phyloP scores from a whole-genome alignment of 2,113 vertebrate genomes.

The Glaucidium brasilianum region DNA sequence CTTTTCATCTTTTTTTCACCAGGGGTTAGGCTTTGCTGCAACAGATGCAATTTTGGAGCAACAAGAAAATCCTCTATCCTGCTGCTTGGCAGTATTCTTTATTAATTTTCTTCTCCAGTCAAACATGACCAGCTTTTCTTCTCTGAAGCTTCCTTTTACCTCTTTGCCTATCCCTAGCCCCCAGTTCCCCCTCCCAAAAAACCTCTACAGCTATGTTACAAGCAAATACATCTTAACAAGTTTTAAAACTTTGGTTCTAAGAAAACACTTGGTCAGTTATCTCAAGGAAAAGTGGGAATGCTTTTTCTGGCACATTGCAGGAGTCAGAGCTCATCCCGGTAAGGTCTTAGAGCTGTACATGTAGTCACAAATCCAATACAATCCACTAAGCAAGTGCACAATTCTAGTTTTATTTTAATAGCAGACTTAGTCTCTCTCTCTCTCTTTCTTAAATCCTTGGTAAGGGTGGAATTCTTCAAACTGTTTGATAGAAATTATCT shows the following conservation, averaged over 20 bases:
- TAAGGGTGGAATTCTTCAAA: slow-evolving; percentile 74
- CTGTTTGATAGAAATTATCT: slow-evolving; percentile 92
- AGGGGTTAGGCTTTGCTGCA: slow-evolving; percentile 68
- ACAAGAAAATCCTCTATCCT: slow-evolving; percentile 49
- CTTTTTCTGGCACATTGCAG: slow-evolving; percentile 82
- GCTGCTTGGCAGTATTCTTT: slow-evolving; percentile 7
- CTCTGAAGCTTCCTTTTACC: slow-evolving; percentile 58
- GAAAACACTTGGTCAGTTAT: slow-evolving; percentile 86
- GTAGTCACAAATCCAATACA: slow-evolving; percentile 81
- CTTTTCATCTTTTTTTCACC: slow-evolving; percentile 32
- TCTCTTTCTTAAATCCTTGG: slow-evolving; percentile 54
- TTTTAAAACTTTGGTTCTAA: slow-evolving; percentile 89
- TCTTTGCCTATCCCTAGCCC: slow-evolving; percentile 64
- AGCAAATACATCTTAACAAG: slow-evolving; percentile 80
- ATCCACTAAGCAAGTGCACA: slow-evolving; percentile 84
- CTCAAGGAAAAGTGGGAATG: slow-evolving; percentile 86
- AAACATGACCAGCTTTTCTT: slow-evolving; percentile 68
- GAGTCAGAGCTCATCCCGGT: slow-evolving; percentile 79
- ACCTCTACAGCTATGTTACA: slow-evolving; percentile 83
- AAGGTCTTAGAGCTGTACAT: slow-evolving; percentile 80
- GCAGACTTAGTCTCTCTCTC: slow-evolving; percentile 70
- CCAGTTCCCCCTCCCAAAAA: slow-evolving; percentile 64
- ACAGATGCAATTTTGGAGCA: slow-evolving; percentile 70
- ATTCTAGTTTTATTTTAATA: slow-evolving; percentile 79
- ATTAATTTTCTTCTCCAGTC: slow-evolving; percentile 53